These are phyloP conservation scores for Festucalex cinctus DNA, from an alignment of 2,113 vertebrate genomes.

Conservation along the genomic window DNA sequence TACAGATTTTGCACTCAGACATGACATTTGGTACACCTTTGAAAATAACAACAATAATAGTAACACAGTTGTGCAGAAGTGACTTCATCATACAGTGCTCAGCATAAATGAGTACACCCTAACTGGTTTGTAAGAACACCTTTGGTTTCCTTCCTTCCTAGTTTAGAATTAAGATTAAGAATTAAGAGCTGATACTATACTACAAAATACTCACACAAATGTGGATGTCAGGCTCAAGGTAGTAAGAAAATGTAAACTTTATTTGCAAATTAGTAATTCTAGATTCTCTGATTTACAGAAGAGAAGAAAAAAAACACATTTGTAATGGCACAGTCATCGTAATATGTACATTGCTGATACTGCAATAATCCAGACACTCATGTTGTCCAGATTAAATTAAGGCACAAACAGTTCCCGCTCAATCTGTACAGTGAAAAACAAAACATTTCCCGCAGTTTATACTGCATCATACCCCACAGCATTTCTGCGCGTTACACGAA, in stretches of 20 bases:
- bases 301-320: constrained; percentile 45
- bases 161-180: too few relatives aligned
- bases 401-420: constrained; percentile 34
- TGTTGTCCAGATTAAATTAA: constrained; percentile 50
- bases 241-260: constrained; percentile 80
- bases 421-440: constrained; percentile 46
- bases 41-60: too few relatives aligned
- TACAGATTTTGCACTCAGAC: neutral
- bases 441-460: constrained; percentile 45
- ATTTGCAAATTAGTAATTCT: constrained; percentile 69
- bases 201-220: too few relatives aligned
- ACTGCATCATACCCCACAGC: constrained; percentile 40
- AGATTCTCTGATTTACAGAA: constrained; percentile 70
- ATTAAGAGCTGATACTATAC: too few relatives aligned
- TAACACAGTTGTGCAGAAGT: too few relatives aligned
- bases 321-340: constrained; percentile 70
- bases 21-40: too few relatives aligned
- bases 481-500: constrained; percentile 40
- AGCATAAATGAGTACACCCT: too few relatives aligned
- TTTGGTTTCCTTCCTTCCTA: too few relatives aligned
- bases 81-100: too few relatives aligned
- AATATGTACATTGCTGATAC: constrained; percentile 62
- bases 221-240: neutral
- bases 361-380: constrained; percentile 55
- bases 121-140: too few relatives aligned